Evolutionary conservation across 2,888 invertebrate genomes (phyloP).

Genomic region (Perdita meconis): DNA sequence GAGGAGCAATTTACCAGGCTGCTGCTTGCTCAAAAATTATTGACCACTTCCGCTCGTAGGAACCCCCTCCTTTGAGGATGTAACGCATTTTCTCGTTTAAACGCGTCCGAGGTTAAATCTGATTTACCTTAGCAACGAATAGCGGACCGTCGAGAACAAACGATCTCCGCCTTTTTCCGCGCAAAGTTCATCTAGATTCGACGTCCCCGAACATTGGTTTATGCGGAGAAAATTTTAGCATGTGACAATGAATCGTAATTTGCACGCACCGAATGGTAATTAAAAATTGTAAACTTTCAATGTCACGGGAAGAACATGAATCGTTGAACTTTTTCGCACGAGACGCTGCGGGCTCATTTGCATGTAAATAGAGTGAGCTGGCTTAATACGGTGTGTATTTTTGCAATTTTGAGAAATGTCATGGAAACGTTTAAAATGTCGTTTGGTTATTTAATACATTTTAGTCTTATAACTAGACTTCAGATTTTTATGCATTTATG

Average conservation of each 20-base stretch:
- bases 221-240: no score
- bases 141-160: not conserved
- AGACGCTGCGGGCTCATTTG: not conserved
- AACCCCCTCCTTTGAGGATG: not conserved
- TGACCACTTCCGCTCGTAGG: constrained; percentile 28
- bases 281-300: no score
- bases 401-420: no score
- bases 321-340: not conserved
- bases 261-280: no score
- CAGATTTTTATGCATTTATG: no score
- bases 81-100: constrained; percentile 27
- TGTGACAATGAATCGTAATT: no score
- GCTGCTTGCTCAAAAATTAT: constrained; percentile 20
- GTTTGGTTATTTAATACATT: no score
- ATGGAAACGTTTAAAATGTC: no score
- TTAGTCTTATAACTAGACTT: no score
- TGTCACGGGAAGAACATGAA: no score
- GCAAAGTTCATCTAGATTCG: constrained; percentile 13
- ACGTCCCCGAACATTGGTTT: not conserved
- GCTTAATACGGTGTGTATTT: no score
- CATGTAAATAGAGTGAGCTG: no score
- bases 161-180: not conserved
- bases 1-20: constrained; percentile 39
- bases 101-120: constrained; percentile 9
- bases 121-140: constrained; percentile 3